Conservation (phyloP, 2,113 vertebrate genomes). For the Nematolebias whitei region DNA sequence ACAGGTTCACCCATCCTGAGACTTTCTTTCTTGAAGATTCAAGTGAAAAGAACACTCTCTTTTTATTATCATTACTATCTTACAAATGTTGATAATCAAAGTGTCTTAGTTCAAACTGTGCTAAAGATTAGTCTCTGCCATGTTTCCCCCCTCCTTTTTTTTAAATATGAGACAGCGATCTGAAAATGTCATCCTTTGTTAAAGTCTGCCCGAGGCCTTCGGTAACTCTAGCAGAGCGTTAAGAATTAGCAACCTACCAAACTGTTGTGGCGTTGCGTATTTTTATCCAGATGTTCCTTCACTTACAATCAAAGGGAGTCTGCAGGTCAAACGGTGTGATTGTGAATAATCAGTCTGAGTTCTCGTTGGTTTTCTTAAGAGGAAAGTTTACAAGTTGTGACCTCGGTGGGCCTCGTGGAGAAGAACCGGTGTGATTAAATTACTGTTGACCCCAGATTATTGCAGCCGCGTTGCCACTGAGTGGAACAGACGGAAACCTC, state of each 20-base stretch:
- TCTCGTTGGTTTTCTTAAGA: constrained; percentile 1
- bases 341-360: constrained; percentile 18
- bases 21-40: too few species aligned
- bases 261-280: constrained; percentile 58
- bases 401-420: neutral
- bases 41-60: too few species aligned
- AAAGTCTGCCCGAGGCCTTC: constrained; percentile 62
- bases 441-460: constrained; percentile 37
- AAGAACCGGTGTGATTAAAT: constrained; percentile 55
- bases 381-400: constrained; percentile 29
- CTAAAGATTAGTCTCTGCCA: constrained; percentile 43
- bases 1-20: too few species aligned
- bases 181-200: constrained; percentile 74
- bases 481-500: neutral
- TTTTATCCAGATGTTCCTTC: constrained; percentile 29
- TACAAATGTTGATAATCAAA: too few species aligned
- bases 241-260: constrained; percentile 68
- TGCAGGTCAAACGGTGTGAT: constrained; percentile 25
- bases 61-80: too few species aligned
- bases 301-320: constrained; percentile 24
- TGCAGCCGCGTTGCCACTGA: constrained; percentile 34
- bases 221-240: constrained; percentile 63
- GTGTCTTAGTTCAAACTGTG: too few species aligned
- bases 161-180: constrained; percentile 70
- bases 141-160: constrained; percentile 24